A percentile compares a stretch with the other conserved stretches of the same genome.
Conservation (phyloP, 1,140 invertebrate genomes). For the Andrena cerasifolii region DNA sequence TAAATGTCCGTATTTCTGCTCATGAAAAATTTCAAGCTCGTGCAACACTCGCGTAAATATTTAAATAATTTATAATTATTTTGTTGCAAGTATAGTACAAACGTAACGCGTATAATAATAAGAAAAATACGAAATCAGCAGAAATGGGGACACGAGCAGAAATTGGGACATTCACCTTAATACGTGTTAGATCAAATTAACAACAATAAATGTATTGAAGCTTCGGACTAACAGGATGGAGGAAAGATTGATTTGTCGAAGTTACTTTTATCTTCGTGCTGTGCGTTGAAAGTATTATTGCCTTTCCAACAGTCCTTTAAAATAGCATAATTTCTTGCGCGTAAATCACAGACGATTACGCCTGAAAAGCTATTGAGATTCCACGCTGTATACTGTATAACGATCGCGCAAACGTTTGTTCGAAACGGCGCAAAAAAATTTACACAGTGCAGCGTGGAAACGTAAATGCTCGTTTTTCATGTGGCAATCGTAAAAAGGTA, state of each 20-base stretch:
- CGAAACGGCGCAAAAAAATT: slow-evolving; percentile 17
- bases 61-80: no score
- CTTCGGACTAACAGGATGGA: no score
- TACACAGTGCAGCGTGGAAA: background rate
- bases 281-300: background rate
- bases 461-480: slow-evolving; percentile 19
- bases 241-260: background rate
- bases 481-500: slow-evolving; percentile 35
- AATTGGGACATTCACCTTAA: no score
- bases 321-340: background rate
- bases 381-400: background rate
- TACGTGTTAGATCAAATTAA: no score
- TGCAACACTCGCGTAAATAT: no score
- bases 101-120: no score
- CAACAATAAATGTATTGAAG: no score
- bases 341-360: background rate
- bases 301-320: slow-evolving; percentile 2
- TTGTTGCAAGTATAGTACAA: no score
- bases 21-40: no score
- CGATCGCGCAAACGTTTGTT: slow-evolving; percentile 13
- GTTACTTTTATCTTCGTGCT: background rate
- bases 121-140: no score
- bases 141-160: no score
- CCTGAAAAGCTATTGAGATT: slow-evolving; percentile 13
- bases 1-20: no score